phyloP scores from a whole-genome alignment of 2,113 vertebrate species.

The Pygoscelis adeliae region DNA sequence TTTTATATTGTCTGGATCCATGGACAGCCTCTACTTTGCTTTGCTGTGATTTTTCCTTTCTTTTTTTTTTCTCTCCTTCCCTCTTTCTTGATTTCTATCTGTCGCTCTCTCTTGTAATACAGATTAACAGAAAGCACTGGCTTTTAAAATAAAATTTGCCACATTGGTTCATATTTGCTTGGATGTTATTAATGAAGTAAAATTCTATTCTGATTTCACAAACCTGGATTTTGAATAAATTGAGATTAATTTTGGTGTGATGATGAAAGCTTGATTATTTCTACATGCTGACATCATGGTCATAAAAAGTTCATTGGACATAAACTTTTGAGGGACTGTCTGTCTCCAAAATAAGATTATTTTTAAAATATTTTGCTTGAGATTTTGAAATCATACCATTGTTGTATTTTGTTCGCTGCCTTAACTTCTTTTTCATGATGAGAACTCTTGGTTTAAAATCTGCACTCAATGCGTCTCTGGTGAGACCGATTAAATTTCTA shows the following conservation, averaged over 20 bases:
- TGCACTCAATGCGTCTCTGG: not conserved
- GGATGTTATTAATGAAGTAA: not conserved
- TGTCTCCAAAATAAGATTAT: not conserved
- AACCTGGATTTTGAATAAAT: not conserved
- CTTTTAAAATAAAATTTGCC: not conserved
- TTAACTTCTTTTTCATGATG: not conserved
- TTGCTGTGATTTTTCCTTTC: not conserved
- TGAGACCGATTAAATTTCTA: not conserved
- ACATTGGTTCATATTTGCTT: not conserved
- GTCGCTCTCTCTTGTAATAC: not conserved
- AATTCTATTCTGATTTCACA: not conserved
- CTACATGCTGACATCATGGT: not conserved
- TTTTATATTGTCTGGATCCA: not conserved
- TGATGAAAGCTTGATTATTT: not conserved
- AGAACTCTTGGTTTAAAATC: not conserved
- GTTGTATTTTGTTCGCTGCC: not conserved
- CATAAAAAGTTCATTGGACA: not conserved
- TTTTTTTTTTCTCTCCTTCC: not conserved
- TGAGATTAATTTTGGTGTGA: not conserved
- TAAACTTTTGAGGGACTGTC: not conserved
- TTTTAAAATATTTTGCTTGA: not conserved
- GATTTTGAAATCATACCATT: not conserved
- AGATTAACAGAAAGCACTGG: not conserved
- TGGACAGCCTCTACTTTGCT: not conserved
- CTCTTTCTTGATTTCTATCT: not conserved